These are phyloP conservation scores for Lepeophtheirus nordmannii DNA, from an alignment of 2,888 invertebrate species.

Conservation along the genomic window DNA sequence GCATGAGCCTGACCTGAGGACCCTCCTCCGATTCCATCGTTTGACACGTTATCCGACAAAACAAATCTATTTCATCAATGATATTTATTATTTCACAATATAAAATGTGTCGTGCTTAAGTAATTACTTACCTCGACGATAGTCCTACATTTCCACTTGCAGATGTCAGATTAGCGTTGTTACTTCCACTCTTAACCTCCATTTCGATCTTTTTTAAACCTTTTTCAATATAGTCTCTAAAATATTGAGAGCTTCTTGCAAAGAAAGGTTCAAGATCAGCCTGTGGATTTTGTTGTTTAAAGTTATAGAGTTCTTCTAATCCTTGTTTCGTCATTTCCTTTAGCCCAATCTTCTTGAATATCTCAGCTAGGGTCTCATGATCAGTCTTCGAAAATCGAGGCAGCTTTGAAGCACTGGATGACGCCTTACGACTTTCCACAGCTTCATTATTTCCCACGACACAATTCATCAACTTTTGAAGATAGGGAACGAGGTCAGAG, in stretches of 20 bases:
- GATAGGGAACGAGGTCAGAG: conserved; percentile 70
- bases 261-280: conserved; percentile 70
- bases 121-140: too few species aligned
- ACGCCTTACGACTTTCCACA: conserved; percentile 32
- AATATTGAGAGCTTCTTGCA: conserved; percentile 63
- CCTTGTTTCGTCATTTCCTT: conserved; percentile 68
- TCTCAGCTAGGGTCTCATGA: conserved; percentile 72
- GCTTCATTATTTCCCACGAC: conserved; percentile 40
- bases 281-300: conserved; percentile 61
- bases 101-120: too few species aligned
- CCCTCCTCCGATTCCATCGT: neutral
- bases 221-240: conserved; percentile 68
- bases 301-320: conserved; percentile 59
- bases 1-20: conserved; percentile 12
- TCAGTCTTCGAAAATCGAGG: conserved; percentile 54
- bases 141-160: too few species aligned
- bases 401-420: conserved; percentile 30
- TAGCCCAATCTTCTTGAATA: conserved; percentile 74
- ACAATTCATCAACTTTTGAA: conserved; percentile 53
- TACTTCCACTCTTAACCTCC: conserved; percentile 30
- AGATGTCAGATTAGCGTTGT: conserved; percentile 23
- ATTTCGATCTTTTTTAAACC: conserved; percentile 50
- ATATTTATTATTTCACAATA: too few species aligned
- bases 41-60: neutral
- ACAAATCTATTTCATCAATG: neutral